Conservation (phyloP, 2,113 vertebrate species). For the Clarias gariepinus region DNA sequence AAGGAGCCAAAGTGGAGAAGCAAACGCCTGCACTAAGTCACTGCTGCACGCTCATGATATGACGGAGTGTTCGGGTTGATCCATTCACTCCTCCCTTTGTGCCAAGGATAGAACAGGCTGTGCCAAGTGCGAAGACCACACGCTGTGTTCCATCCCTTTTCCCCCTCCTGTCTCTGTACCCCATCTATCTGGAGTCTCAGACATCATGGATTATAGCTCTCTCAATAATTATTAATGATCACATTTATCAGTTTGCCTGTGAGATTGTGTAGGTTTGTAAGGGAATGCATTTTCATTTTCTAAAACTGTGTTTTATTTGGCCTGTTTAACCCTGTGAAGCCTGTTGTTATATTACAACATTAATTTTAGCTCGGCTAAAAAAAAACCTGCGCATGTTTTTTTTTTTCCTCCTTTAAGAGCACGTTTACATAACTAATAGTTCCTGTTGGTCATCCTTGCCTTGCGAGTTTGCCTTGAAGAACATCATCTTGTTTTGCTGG, state of each 20-base stretch:
- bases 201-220: background rate
- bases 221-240: background rate
- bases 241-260: background rate
- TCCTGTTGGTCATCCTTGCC: too few relatives aligned
- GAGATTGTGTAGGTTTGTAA: background rate
- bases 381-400: too few relatives aligned
- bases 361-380: too few relatives aligned
- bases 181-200: background rate
- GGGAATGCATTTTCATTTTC: background rate
- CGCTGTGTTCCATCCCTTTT: background rate
- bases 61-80: constrained; percentile 24
- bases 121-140: constrained; percentile 29
- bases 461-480: too few relatives aligned
- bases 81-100: constrained; percentile 23
- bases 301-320: background rate
- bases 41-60: constrained; percentile 27
- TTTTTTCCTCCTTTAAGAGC: too few relatives aligned
- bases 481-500: too few relatives aligned
- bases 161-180: background rate
- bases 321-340: background rate
- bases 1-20: background rate
- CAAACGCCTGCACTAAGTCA: constrained; percentile 11
- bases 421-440: too few relatives aligned
- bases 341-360: too few relatives aligned
- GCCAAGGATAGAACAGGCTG: constrained; percentile 14